Evolutionary conservation across 2,797 vertebrate genomes (phyloP), one percentile per base, ranked within the genome.

Genomic region (Geotrypetes seraphini): DNA sequence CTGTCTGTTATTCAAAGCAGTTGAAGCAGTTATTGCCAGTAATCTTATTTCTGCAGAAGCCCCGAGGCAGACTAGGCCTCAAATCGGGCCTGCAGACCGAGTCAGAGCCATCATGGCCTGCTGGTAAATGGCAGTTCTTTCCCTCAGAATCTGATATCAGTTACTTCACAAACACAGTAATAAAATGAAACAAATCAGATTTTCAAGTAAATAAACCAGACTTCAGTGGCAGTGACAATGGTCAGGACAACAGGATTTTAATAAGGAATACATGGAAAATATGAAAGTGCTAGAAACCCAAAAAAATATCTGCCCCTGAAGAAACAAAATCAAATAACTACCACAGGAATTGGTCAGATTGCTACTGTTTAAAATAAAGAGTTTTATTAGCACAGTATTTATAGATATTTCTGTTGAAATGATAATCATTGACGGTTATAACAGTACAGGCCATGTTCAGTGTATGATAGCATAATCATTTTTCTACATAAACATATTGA

Each of bases 1-100:
- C 83, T 86, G 83, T 81, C 79, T 85, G 83, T 86, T 87, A 86
- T 85, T 86, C 83, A 85, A 83, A 85, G 80, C 80, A 81, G 83
- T 84, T 79, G 79, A 83, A 85, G 81, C 76, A 74, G 81, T 88
- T 86, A 86, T 86, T 89, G 85, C 82, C 79, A 77, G 75, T 89
- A 91, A 93, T 91, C 85, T 88, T 88, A 91, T 91, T 92, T 86
- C 84, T 83, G 73, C 64, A 59, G 68, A 69, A 72, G 84, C 88
- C 80, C 57, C 57, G 3, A 84, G 89, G 86, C 73, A 65, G 67
- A 75, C 47, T 49, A 68, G 79, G 79, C 71, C 78, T 85, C 68
- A 76, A 75, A 85, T 75, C 76, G 70, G 75, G 73, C 83, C 81
- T 81, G 77, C 69, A 78, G 81, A 85, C 73, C 68, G 69, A 79